Percentiles rank a stretch among this genome's conserved stretches.
phyloP scores from a whole-genome alignment of 2,797 vertebrate species.

The Danionella dracula region DNA sequence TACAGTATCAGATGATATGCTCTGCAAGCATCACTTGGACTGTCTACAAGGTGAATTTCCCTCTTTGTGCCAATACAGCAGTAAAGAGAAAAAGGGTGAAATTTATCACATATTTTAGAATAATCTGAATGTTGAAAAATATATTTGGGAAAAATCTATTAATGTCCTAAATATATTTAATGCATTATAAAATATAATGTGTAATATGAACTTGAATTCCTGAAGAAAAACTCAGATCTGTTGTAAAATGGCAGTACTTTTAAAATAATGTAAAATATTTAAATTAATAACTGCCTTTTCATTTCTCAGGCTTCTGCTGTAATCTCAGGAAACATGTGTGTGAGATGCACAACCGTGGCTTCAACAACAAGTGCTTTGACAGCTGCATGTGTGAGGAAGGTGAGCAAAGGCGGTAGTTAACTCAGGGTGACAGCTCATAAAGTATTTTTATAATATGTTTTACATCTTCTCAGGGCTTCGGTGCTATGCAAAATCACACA shows the following conservation, averaged over 20 bases:
- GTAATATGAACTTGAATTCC: too few relatives aligned
- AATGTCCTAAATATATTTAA: too few relatives aligned
- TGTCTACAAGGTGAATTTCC: conserved; percentile 40
- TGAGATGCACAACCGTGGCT: conserved; percentile 86
- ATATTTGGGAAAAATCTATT: too few relatives aligned
- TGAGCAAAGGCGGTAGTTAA: conserved; percentile 53
- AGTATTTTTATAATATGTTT: neutral
- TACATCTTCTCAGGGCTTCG: conserved; percentile 64
- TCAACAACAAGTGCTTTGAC: conserved; percentile 97
- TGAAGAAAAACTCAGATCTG: too few relatives aligned
- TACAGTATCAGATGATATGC: neutral
- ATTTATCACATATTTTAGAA: too few relatives aligned
- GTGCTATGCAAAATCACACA: conserved; percentile 79
- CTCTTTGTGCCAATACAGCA: neutral
- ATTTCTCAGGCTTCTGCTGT: conserved; percentile 82
- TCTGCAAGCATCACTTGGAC: conserved; percentile 46
- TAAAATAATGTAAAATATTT: too few relatives aligned
- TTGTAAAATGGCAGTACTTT: too few relatives aligned
- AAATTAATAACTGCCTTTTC: too few relatives aligned
- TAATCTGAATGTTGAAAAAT: too few relatives aligned
- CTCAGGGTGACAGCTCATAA: neutral
- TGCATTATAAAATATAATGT: too few relatives aligned
- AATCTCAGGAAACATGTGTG: conserved; percentile 89
- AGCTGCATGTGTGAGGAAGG: conserved; percentile 97
- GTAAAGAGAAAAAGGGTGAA: too few relatives aligned